Conservation (phyloP, 2,888 invertebrate species). For the Drosophila pseudotakahashii region DNA sequence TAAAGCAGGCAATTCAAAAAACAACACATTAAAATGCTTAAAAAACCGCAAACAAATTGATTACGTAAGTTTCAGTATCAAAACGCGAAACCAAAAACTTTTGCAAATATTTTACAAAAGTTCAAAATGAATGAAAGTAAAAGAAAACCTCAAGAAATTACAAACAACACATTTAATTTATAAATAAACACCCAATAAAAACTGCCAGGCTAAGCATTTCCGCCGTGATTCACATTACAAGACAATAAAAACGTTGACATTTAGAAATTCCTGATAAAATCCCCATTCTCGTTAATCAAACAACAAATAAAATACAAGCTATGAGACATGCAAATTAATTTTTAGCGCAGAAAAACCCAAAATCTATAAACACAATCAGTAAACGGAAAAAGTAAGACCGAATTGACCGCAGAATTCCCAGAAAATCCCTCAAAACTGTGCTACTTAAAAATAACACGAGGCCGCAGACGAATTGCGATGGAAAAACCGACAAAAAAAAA, state of each 20-base stretch:
- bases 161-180: conserved; percentile 2
- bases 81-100: not conserved
- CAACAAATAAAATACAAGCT: conserved; percentile 18
- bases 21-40: not conserved
- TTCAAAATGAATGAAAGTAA: not conserved
- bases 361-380: conserved; percentile 39
- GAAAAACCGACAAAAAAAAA: conserved; percentile 21
- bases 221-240: conserved; percentile 34
- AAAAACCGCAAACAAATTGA: not conserved
- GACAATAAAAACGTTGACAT: conserved; percentile 36
- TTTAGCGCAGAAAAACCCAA: conserved; percentile 25
- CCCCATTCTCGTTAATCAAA: conserved; percentile 31
- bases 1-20: not conserved
- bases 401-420: conserved; percentile 50
- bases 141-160: not conserved
- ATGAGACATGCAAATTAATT: conserved; percentile 45
- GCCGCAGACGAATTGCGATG: conserved; percentile 16
- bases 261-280: conserved; percentile 33
- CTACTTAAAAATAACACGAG: conserved; percentile 59
- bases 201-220: conserved; percentile 15
- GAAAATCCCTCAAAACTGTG: conserved; percentile 73
- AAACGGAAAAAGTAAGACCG: conserved; percentile 30
- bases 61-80: not conserved
- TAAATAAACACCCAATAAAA: conserved; percentile 24
- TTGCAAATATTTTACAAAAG: not conserved